phyloP scores from a whole-genome alignment of 2,113 vertebrate species.

The Vulpes lagopus region DNA sequence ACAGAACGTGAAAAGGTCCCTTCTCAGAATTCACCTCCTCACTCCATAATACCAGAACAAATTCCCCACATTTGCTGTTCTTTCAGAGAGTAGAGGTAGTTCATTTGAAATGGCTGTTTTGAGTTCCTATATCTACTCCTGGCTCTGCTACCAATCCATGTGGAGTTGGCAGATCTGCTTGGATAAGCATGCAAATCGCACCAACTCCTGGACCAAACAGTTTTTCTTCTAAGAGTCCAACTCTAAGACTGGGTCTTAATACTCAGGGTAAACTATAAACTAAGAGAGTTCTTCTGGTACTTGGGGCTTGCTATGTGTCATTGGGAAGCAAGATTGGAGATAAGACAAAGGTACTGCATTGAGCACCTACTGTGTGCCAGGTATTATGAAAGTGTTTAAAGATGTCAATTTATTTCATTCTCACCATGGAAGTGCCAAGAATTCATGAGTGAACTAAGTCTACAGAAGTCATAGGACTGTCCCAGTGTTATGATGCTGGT shows the following conservation, averaged over 20 bases:
- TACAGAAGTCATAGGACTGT: background rate
- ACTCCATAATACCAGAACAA: background rate
- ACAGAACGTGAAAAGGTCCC: background rate
- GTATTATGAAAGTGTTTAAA: background rate
- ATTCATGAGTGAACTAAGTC: background rate
- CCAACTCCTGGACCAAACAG: background rate
- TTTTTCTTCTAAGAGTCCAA: background rate
- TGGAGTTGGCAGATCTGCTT: background rate
- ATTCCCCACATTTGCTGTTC: background rate
- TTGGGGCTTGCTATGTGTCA: background rate
- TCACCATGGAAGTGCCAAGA: background rate
- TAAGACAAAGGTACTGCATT: background rate
- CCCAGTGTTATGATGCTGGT: background rate
- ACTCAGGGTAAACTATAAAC: background rate
- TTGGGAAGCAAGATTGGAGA: background rate
- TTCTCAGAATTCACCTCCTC: background rate
- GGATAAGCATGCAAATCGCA: background rate
- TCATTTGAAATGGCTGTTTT: background rate
- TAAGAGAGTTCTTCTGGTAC: background rate
- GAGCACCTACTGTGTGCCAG: background rate
- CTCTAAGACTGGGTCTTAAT: background rate
- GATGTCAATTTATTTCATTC: background rate
- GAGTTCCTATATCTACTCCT: background rate
- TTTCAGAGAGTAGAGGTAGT: background rate
- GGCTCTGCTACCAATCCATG: background rate